These are phyloP conservation scores for Lepidurus couesii DNA, from an alignment of 1,140 invertebrate genomes.

Conservation along the genomic window DNA sequence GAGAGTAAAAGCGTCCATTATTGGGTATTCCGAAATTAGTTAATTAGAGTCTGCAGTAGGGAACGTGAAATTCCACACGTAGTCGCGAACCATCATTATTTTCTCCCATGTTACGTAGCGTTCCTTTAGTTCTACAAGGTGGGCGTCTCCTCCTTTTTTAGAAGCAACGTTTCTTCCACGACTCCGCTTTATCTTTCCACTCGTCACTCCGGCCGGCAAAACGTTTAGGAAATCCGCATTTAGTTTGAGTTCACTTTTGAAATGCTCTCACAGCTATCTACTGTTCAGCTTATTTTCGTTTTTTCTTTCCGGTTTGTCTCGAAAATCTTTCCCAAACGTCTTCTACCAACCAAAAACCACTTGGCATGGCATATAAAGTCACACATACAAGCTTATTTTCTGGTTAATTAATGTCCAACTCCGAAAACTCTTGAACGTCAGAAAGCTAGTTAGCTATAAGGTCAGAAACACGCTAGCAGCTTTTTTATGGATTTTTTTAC, in stretches of 20 bases:
- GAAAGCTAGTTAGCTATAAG: not conserved
- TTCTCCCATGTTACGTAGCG: not conserved
- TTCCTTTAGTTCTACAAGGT: not conserved
- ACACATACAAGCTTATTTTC: constrained; percentile 19
- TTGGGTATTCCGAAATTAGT: constrained; percentile 11
- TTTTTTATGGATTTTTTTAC: not conserved
- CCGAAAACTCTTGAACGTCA: not conserved
- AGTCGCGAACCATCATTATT: not conserved
- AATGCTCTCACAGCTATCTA: not conserved
- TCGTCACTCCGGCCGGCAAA: not conserved
- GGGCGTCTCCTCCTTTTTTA: not conserved
- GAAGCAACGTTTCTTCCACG: not conserved
- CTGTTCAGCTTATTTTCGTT: not conserved
- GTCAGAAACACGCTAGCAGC: constrained; percentile 9
- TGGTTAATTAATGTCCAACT: constrained; percentile 7
- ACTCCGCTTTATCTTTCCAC: not conserved
- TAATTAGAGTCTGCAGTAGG: constrained; percentile 17
- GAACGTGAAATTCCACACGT: constrained; percentile 21
- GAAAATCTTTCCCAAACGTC: not conserved
- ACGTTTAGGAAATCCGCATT: too few relatives aligned
- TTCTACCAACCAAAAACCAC: not conserved
- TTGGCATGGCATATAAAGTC: constrained; percentile 10
- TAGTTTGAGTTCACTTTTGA: too few relatives aligned
- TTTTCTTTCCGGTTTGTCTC: not conserved
- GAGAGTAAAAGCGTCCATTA: constrained; percentile 12